These are phyloP conservation scores for Watsonalla cultraria DNA, from an alignment of 2,888 invertebrate species.

Conservation along the genomic window DNA sequence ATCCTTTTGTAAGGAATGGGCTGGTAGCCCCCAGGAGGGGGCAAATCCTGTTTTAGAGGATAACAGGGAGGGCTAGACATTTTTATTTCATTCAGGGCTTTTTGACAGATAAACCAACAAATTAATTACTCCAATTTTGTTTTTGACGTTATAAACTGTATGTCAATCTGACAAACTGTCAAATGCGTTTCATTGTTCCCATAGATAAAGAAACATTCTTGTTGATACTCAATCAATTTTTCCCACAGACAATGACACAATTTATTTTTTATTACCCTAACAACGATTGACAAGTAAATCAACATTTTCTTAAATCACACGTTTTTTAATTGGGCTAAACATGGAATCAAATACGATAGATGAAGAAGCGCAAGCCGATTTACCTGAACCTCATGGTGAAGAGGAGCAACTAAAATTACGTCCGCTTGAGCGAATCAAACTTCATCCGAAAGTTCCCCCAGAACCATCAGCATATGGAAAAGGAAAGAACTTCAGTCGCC, in stretches of 20 bases:
- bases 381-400: slow-evolving; percentile 44
- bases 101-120: slow-evolving; percentile 7
- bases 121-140: background rate
- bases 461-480: slow-evolving; percentile 63
- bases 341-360: slow-evolving; percentile 32
- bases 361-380: slow-evolving; percentile 55
- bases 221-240: no score
- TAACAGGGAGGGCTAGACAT: slow-evolving; percentile 53
- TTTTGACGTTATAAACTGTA: background rate
- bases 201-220: no score
- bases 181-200: background rate
- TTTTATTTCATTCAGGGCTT: slow-evolving; percentile 17
- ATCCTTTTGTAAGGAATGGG: slow-evolving; percentile 85
- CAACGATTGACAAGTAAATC: background rate
- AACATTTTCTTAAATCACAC: background rate
- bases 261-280: background rate
- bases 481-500: slow-evolving; percentile 57
- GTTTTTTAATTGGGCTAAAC: background rate
- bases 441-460: slow-evolving; percentile 58
- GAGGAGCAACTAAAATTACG: slow-evolving; percentile 53
- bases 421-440: slow-evolving; percentile 56
- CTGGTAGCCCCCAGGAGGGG: slow-evolving; percentile 94
- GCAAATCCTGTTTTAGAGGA: slow-evolving; percentile 88
- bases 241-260: no score
- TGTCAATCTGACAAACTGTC: background rate